These are phyloP conservation scores for Danio jaintianensis DNA, from an alignment of 2,797 vertebrate genomes.

Conservation along the genomic window DNA sequence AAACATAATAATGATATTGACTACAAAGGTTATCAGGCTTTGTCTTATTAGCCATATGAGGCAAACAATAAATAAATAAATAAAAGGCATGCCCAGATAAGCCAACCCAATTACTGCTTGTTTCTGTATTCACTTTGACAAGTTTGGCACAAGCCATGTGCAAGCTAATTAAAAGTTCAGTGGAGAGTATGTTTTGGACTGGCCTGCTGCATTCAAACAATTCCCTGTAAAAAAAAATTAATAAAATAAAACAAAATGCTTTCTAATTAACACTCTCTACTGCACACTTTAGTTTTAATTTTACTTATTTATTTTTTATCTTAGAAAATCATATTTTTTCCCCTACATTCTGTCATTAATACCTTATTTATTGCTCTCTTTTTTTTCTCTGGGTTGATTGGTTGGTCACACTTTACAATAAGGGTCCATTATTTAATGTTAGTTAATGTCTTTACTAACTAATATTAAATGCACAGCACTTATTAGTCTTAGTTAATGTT, in stretches of 20 bases:
- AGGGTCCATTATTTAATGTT: too few species aligned
- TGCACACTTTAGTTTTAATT: background rate
- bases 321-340: background rate
- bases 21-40: constrained; percentile 21
- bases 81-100: constrained; percentile 31
- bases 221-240: background rate
- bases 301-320: background rate
- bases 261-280: constrained; percentile 7
- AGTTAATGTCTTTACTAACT: too few species aligned
- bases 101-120: constrained; percentile 32
- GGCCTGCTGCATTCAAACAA: background rate
- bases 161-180: constrained; percentile 38
- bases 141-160: constrained; percentile 11
- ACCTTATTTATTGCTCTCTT: background rate
- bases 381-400: background rate
- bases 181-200: background rate
- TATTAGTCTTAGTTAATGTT: too few species aligned
- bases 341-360: background rate
- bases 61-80: constrained; percentile 12
- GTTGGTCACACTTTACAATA: background rate
- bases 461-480: too few species aligned
- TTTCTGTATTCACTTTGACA: constrained; percentile 43
- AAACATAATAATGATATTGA: constrained; percentile 11
- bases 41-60: constrained; percentile 28
- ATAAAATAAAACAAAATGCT: background rate